Evolutionary conservation across 2,797 vertebrate genomes (phyloP).

Genomic region (Anniella stebbinsi): DNA sequence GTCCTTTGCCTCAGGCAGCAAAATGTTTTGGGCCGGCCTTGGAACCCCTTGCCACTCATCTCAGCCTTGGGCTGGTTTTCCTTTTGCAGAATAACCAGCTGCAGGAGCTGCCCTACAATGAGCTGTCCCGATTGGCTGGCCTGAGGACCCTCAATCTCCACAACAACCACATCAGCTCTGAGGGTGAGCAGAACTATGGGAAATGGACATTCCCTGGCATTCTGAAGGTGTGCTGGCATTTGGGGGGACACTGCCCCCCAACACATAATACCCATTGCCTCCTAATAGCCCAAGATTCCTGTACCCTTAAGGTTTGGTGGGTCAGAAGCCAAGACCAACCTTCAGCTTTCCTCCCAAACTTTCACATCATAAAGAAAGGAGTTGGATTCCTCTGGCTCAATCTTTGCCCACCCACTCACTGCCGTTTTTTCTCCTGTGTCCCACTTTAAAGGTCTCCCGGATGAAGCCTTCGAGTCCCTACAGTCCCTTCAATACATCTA

Average conservation of each 20-base stretch:
- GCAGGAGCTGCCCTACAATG: constrained; percentile 69
- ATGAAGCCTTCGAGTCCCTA: constrained; percentile 74
- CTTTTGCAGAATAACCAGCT: constrained; percentile 70
- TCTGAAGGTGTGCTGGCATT: neutral
- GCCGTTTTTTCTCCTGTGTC: constrained; percentile 10
- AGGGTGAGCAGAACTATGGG: constrained; percentile 51
- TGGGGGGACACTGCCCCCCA: neutral
- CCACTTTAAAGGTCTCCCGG: constrained; percentile 67
- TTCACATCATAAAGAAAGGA: neutral
- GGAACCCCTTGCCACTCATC: neutral
- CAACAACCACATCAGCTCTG: constrained; percentile 70
- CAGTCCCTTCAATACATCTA: constrained; percentile 71
- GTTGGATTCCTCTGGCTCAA: neutral
- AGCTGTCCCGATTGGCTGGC: constrained; percentile 61
- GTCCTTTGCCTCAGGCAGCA: too few species aligned
- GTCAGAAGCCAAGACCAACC: neutral
- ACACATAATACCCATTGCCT: too few species aligned
- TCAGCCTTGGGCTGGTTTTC: neutral
- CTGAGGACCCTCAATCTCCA: constrained; percentile 73
- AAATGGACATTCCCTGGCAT: neutral
- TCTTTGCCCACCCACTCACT: too few species aligned
- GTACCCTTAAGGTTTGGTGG: neutral
- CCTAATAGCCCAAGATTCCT: neutral
- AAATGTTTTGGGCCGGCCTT: too few species aligned
- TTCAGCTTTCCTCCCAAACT: neutral